Evolutionary conservation across 2,888 invertebrate genomes (phyloP).

Genomic region (Deladenus siricidicola): DNA sequence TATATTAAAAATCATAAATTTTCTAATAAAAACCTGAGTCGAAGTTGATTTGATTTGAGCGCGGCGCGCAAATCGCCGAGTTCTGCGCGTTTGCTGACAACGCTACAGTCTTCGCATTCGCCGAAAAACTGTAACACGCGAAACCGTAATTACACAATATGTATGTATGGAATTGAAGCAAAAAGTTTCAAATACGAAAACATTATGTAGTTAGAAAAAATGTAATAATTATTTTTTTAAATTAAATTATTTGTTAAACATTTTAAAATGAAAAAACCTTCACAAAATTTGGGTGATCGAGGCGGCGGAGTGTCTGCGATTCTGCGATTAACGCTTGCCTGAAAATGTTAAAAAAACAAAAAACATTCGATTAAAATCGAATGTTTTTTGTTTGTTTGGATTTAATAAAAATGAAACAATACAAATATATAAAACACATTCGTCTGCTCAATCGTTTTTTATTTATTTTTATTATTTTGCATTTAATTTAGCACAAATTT

Average conservation of each 20-base stretch:
- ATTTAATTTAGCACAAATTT: no score
- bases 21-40: not conserved
- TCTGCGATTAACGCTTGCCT: conserved; percentile 37
- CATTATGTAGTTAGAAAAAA: not conserved
- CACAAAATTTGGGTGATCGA: conserved; percentile 4
- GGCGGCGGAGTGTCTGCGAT: conserved; percentile 24
- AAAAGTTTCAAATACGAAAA: not conserved
- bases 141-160: not conserved
- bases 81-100: conserved; percentile 4
- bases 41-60: not conserved
- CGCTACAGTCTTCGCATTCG: conserved; percentile 12
- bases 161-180: not conserved
- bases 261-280: not conserved
- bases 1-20: not conserved
- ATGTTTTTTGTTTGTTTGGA: not conserved
- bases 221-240: not conserved
- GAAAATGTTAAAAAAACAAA: no score
- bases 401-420: conserved; percentile 4
- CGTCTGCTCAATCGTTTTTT: no score
- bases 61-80: conserved; percentile 3
- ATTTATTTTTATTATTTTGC: no score
- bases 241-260: not conserved
- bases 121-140: conserved; percentile 1
- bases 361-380: no score
- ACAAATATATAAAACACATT: no score